A percentile compares a stretch with the other conserved stretches of the same genome.
These are phyloP conservation scores for Beroe ovata DNA, from an alignment of 37 sponge, comb jelly and placozoan species.

Conservation along the genomic window DNA sequence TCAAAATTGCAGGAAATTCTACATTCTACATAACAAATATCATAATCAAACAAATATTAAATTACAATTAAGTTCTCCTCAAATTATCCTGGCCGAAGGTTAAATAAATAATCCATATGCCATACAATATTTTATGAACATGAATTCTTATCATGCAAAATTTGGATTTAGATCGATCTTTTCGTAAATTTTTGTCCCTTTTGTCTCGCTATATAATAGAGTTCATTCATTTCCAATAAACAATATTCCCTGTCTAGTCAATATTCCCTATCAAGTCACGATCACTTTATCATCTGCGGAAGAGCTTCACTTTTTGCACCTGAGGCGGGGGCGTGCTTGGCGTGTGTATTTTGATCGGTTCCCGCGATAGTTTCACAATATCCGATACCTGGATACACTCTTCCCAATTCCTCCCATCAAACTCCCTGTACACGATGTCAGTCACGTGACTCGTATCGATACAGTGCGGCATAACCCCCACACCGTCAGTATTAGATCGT, in stretches of 20 bases:
- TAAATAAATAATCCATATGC: too few species aligned
- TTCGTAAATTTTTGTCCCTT: too few species aligned
- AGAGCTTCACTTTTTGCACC: not conserved
- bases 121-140: too few species aligned
- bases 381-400: conserved; percentile 66
- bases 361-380: not conserved
- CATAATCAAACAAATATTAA: not conserved
- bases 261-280: not conserved
- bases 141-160: too few species aligned
- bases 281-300: not conserved
- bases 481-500: conserved; percentile 91
- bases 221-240: too few species aligned
- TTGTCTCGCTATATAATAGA: too few species aligned
- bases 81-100: too few species aligned
- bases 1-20: too few species aligned
- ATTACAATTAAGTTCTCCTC: not conserved
- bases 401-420: conserved; percentile 91
- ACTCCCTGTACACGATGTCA: conserved; percentile 65
- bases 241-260: not conserved
- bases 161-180: not conserved
- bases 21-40: too few species aligned
- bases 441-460: conserved; percentile 74
- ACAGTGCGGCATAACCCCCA: conserved; percentile 78
- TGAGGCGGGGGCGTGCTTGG: not conserved
- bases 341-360: not conserved